Conservation (phyloP, 2,797 vertebrate genomes). For the Xyrichtys novacula region DNA sequence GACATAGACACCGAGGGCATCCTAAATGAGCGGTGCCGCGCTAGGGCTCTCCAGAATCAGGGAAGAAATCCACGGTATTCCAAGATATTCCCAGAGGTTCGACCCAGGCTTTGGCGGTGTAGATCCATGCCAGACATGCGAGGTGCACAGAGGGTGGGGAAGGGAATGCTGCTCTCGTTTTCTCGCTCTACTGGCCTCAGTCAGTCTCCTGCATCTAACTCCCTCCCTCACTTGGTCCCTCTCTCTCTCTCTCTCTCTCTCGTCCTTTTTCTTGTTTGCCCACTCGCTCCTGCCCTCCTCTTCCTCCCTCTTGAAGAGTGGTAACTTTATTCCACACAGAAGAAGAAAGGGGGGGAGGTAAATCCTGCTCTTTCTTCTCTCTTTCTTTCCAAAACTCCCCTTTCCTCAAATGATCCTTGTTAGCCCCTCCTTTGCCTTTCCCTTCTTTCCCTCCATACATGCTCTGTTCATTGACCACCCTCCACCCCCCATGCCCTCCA, state of each 20-base stretch:
- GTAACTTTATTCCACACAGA: conserved; percentile 72
- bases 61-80: conserved; percentile 65
- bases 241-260: conserved; percentile 39
- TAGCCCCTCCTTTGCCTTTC: conserved; percentile 63
- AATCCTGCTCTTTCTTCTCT: conserved; percentile 51
- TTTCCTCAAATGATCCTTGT: conserved; percentile 74
- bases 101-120: conserved; percentile 27
- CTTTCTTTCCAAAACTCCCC: conserved; percentile 56
- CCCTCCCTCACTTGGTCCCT: conserved; percentile 52
- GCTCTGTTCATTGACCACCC: conserved; percentile 68
- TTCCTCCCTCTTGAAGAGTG: conserved; percentile 58
- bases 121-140: conserved; percentile 70
- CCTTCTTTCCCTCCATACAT: conserved; percentile 34
- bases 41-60: conserved; percentile 34
- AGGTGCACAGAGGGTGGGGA: conserved; percentile 49
- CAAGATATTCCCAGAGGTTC: conserved; percentile 52
- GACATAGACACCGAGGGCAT: conserved; percentile 81
- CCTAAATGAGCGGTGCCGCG: conserved; percentile 16
- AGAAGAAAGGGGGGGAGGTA: conserved; percentile 42
- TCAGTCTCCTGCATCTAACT: conserved; percentile 61
- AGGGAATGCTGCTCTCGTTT: conserved; percentile 53
- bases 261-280: conserved; percentile 38
- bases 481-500: conserved; percentile 54
- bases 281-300: conserved; percentile 50
- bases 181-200: conserved; percentile 53